Evolutionary conservation across 2,888 invertebrate species (phyloP), one percentile per base, ranked within the genome.

Genomic region (Chaetogeoica ovagalla): DNA sequence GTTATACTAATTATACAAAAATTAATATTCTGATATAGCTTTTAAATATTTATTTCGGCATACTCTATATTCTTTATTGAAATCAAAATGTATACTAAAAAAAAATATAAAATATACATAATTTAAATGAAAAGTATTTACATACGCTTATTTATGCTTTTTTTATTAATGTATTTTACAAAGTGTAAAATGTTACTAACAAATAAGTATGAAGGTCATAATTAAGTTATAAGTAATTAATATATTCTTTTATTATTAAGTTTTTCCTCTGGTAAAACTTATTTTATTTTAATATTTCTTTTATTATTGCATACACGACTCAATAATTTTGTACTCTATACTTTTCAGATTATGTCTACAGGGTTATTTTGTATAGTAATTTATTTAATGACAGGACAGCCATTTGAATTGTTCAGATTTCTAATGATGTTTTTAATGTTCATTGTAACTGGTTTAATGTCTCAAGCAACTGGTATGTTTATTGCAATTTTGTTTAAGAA

Each of bases 351-450:
- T 82, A 89, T 95, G 82, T 93, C 95, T 86, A 94, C 95, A 74
- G 91, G 93, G 81, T 91, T 95, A 52, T 96, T 95, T 86, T 92
- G 94, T 81, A 90, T 93, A 84, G 96, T 97, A 84, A 95, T 97
- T 17, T 98, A 97, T 88, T 96, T 95, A 88, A 93, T 97, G 91
- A 97, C 97, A 43, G 93, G 94, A 13, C 97, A 98, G 86, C 97
- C 97, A n/a, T 90, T 93, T 88, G 95, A 97, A 85, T 89, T 91
- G 76, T 90, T 91, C 82, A 90, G 97, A 75, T 93, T 94, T 85
- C 88, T 92, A 60, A 93, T 94, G 92, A 93, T 94, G 84, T 82
- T 81, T 48, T 59, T 81, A 43, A 81, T 81, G 81, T 74, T 81
- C 8, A 68, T 74, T 48, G 60, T 74, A 37, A 74, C 69, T n/a